Evolutionary conservation across 2,113 vertebrate species (phyloP), one percentile per base, ranked within the genome.

Genomic region (Recurvirostra avosetta): DNA sequence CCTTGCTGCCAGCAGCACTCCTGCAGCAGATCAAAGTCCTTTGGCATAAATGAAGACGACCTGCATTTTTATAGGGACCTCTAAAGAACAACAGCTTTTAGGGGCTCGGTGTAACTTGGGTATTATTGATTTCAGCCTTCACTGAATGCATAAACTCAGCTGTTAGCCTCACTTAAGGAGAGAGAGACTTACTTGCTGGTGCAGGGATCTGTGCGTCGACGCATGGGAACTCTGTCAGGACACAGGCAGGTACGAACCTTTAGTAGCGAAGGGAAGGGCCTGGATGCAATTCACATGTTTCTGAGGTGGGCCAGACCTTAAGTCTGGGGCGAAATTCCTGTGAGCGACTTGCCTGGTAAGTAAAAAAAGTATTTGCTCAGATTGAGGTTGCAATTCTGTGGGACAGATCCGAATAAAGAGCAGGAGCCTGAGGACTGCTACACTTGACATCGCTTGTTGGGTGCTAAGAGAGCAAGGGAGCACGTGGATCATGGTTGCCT

Each of bases 371-470:
- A 34, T 72, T 80, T 90, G 5, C 29, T 86, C 2, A 19, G 65
- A 20, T 84, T 8, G 26, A 45, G 50, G 3, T 36, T 58, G 50
- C 10, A 49, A 8, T 79, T 82, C 30, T 45, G 1, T 5, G 19
- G 38, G 25, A 40, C 43, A 55, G 78, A 50, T 1, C 8, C 2
- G 9, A 75, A 27, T 4, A 15, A 8, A 27, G 40, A 68, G 66
- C 67, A 34, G 61, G 38, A 93, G 56, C 43, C n/a, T 32, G 52
- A 49, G 23, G 40, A 22, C 45, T 53, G 63, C 30, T 40, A 4
- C 13, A 1, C 43, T 27, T 70, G 50, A 3, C 18, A 4, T 15
- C 0, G 0, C 6, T 63, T 49, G 7, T 3, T 32, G 66, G 17
- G 20, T 63, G 43, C n/a, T 58, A 4, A 25, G 74, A 67, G 74